Evolutionary conservation across 1,140 invertebrate genomes (phyloP), one percentile per base, ranked within the genome.

Genomic region (Cataglyphis hispanica): DNA sequence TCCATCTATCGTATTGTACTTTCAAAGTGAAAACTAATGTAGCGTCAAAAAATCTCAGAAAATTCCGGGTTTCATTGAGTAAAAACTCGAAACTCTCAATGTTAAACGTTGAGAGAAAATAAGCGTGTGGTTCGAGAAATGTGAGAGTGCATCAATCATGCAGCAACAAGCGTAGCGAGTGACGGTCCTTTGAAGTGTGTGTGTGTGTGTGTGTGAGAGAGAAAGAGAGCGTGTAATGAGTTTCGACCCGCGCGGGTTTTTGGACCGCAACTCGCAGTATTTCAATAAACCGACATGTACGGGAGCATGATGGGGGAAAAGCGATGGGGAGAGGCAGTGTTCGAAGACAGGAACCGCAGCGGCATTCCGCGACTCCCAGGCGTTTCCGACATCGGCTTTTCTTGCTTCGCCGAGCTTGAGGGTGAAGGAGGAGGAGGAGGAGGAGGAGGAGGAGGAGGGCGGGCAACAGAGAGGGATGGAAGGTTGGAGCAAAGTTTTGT

Each of bases 331-430:
- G n/a, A 8, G 22, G 46, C 13, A 10, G 60, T 37, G 69, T 66
- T 74, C 43, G 81, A 60, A 60, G 66, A 89, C 85, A 69, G 31
- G 27, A 69, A 81, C 34, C 50, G 64, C 58, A 46, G 64, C 58
- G 46, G 40, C 25, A 53, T 85, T 85, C 70, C 67, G n/a, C 0
- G 16, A 64, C 27, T n/a, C n/a, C 60, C 25, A 77, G 31, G 43
- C 22, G 13, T 13, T 5, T 64, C 34, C 75, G 40, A 77, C 40
- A 53, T 56, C 67, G n/a, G 50, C 6, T 83, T 25, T 70, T 43
- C 72, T 43, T 11, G 25, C 53, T 27, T 53, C 43, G 46, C 16
- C 43, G 22, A 2, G 13, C n/a, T 16, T 16, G 6, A 19, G 2
- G 11, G 16, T n/a, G n/a, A n/a, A n/a, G n/a, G 19, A 8, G 34